These are phyloP conservation scores for Blennius ocellaris DNA, from an alignment of 2,113 vertebrate genomes.

Conservation along the genomic window DNA sequence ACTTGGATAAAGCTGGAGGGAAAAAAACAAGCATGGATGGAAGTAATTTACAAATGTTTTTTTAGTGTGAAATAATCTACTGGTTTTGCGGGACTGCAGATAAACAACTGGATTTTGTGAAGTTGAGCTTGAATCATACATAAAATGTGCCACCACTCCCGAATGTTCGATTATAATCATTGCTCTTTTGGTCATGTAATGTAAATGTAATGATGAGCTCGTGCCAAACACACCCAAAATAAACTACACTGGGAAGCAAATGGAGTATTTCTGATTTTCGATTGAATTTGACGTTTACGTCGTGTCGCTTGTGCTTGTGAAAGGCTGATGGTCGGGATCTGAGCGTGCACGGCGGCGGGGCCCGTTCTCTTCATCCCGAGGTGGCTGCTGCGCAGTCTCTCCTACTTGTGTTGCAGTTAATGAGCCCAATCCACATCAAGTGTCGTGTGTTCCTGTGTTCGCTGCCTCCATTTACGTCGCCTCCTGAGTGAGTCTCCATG, in stretches of 20 bases:
- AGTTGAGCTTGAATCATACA: not conserved
- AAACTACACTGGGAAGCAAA: no score
- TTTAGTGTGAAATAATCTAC: no score
- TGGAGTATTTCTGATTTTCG: no score
- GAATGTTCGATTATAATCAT: not conserved
- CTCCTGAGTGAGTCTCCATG: slow-evolving; percentile 64
- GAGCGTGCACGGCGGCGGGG: slow-evolving; percentile 30
- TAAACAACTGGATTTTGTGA: no score
- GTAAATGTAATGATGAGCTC: not conserved
- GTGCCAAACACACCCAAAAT: no score
- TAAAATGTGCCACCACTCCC: not conserved
- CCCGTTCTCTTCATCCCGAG: slow-evolving; percentile 58
- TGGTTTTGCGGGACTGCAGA: no score
- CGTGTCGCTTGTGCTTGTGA: not conserved
- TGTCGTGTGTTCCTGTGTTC: slow-evolving; percentile 50
- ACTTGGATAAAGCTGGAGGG: no score
- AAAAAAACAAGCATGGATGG: no score
- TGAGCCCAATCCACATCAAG: slow-evolving; percentile 72
- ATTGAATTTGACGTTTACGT: no score
- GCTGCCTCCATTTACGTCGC: slow-evolving; percentile 47
- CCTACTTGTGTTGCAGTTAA: slow-evolving; percentile 63
- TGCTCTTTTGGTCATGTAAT: not conserved
- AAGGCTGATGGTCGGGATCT: slow-evolving; percentile 2
- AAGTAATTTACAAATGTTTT: no score
- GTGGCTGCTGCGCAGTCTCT: slow-evolving; percentile 47